Evolutionary conservation across 2,888 invertebrate genomes (phyloP).

Genomic region (Alitta virens): DNA sequence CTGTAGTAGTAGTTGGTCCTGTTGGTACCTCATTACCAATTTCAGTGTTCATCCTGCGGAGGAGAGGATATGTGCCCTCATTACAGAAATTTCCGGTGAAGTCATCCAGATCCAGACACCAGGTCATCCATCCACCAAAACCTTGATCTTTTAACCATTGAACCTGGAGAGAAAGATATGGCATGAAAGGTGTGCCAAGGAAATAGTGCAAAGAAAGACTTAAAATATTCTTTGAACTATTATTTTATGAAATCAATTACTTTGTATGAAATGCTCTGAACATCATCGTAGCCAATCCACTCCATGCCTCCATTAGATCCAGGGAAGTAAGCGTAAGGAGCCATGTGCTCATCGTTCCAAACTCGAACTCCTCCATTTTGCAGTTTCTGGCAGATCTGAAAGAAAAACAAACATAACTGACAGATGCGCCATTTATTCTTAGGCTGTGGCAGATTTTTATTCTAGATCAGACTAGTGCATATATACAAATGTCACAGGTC

Average conservation of each 20-base stretch:
- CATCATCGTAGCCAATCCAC: constrained; percentile 47
- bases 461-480: too few species aligned
- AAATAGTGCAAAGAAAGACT: too few species aligned
- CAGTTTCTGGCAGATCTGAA: constrained; percentile 37
- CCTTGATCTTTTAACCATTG: too few species aligned
- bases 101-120: constrained; percentile 24
- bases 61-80: constrained; percentile 17
- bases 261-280: constrained; percentile 37
- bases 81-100: constrained; percentile 15
- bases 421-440: too few species aligned
- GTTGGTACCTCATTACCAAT: too few species aligned
- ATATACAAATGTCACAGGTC: too few species aligned
- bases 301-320: constrained; percentile 29
- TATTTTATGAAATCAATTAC: constrained; percentile 23
- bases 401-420: too few species aligned
- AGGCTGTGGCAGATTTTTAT: too few species aligned
- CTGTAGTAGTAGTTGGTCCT: neutral
- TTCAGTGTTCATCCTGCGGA: constrained; percentile 2
- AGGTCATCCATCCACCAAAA: too few species aligned
- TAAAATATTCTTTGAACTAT: too few species aligned
- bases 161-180: too few species aligned
- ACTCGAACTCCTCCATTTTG: constrained; percentile 31
- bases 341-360: constrained; percentile 53
- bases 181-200: too few species aligned
- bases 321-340: constrained; percentile 66